Conservation (phyloP, 2,113 vertebrate genomes). For the Tretioscincus oriximinensis region DNA sequence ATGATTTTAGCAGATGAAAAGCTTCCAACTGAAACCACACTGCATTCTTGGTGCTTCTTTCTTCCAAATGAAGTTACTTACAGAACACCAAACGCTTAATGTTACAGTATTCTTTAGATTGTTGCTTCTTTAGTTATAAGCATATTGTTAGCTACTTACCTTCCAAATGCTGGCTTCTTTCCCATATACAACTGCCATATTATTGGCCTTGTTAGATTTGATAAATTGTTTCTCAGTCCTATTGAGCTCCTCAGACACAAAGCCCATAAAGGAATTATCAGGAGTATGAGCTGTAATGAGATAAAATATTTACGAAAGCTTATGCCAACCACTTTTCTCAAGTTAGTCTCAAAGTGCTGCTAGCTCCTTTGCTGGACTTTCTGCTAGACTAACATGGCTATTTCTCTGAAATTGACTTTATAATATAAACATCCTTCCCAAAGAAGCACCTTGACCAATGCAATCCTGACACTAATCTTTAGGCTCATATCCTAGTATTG, state of each 20-base stretch:
- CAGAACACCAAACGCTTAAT: not conserved
- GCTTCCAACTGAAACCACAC: too few species aligned
- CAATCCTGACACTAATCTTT: not conserved
- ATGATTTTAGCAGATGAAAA: too few species aligned
- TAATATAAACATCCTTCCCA: not conserved
- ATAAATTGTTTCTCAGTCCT: conserved; percentile 83
- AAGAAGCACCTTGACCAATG: not conserved
- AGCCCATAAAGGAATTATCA: conserved; percentile 99
- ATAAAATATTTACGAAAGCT: too few species aligned
- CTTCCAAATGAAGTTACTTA: not conserved
- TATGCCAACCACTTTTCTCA: too few species aligned
- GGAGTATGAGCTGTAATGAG: conserved; percentile 90
- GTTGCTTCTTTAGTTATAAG: not conserved
- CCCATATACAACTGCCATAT: conserved; percentile 95
- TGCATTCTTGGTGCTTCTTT: not conserved
- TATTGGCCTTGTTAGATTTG: conserved; percentile 85
- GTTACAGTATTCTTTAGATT: not conserved
- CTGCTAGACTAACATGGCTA: too few species aligned
- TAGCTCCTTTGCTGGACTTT: too few species aligned
- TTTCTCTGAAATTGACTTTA: too few species aligned
- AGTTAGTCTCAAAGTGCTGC: too few species aligned
- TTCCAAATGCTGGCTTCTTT: conserved; percentile 98
- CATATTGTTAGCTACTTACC: conserved; percentile 69
- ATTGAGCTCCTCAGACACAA: conserved; percentile 93
- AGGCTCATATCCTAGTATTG: not conserved